Percentiles rank a stretch among this genome's conserved stretches.
Evolutionary conservation across 2,888 invertebrate species (phyloP).

Genomic region (Synanthedon andrenaeformis): DNA sequence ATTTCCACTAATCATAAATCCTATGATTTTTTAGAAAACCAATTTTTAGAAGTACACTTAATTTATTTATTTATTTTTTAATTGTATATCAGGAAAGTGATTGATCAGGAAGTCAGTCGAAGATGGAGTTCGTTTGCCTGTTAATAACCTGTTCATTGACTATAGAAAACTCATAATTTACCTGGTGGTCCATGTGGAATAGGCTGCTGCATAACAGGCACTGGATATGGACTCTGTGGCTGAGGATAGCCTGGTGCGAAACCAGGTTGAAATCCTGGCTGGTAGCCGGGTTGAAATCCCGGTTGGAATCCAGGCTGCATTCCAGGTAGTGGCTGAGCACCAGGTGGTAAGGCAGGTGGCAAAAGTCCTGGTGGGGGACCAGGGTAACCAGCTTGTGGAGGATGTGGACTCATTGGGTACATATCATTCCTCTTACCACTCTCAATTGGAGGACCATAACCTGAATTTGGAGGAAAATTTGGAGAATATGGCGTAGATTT

Average conservation of each 20-base stretch:
- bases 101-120: too few relatives aligned
- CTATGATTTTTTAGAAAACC: too few relatives aligned
- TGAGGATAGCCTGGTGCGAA: constrained; percentile 28
- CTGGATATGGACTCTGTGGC: constrained; percentile 22
- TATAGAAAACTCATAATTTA: constrained; percentile 6
- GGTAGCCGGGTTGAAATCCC: constrained; percentile 39
- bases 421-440: constrained; percentile 28
- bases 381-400: constrained; percentile 30
- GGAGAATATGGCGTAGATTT: constrained; percentile 53
- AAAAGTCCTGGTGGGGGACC: constrained; percentile 22
- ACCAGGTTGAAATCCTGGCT: constrained; percentile 37
- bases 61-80: too few relatives aligned
- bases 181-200: constrained; percentile 35
- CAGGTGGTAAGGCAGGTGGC: constrained; percentile 33
- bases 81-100: too few relatives aligned
- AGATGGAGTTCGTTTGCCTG: too few relatives aligned
- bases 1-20: too few relatives aligned
- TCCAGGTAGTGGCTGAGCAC: constrained; percentile 45
- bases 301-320: constrained; percentile 53
- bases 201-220: constrained; percentile 43
- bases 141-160: too few relatives aligned
- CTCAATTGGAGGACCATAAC: constrained; percentile 50
- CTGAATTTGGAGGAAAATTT: constrained; percentile 54
- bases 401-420: constrained; percentile 38
- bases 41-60: too few relatives aligned